Evolutionary conservation across 1,140 invertebrate species (phyloP).

Genomic region (Aradophagus sp.): DNA sequence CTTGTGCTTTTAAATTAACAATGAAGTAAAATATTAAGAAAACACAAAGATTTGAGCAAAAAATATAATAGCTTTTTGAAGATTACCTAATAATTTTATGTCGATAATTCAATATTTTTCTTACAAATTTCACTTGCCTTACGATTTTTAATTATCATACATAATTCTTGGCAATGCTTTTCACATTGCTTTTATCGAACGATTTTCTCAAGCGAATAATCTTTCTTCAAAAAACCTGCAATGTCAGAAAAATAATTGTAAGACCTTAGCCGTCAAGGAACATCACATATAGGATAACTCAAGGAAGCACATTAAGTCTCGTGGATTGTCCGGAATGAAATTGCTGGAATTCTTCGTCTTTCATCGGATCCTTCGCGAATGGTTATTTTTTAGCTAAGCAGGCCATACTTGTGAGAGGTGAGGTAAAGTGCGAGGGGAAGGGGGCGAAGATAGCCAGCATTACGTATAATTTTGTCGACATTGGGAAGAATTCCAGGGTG

Average conservation of each 20-base stretch:
- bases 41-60: too few species aligned
- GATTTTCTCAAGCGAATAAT: too few species aligned
- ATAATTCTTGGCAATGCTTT: too few species aligned
- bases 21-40: too few species aligned
- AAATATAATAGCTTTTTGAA: too few species aligned
- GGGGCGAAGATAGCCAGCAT: slow-evolving; percentile 8
- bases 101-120: too few species aligned
- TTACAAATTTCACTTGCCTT: too few species aligned
- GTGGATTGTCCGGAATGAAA: slow-evolving; percentile 27
- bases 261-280: slow-evolving; percentile 8
- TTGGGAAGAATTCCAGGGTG: slow-evolving; percentile 49
- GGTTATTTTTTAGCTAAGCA: slow-evolving; percentile 43
- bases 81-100: too few species aligned
- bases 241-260: slow-evolving; percentile 3
- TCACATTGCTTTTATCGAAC: too few species aligned
- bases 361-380: slow-evolving; percentile 19
- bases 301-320: slow-evolving; percentile 29
- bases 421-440: slow-evolving; percentile 3
- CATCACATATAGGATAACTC: background rate
- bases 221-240: background rate
- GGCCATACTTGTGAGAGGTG: too few species aligned
- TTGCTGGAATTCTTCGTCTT: slow-evolving; percentile 35
- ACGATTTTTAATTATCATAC: too few species aligned
- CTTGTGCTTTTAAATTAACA: too few species aligned
- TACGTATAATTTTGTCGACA: slow-evolving; percentile 32